Evolutionary conservation across 2,888 invertebrate species (phyloP).

Genomic region (Osmoderma eremita): DNA sequence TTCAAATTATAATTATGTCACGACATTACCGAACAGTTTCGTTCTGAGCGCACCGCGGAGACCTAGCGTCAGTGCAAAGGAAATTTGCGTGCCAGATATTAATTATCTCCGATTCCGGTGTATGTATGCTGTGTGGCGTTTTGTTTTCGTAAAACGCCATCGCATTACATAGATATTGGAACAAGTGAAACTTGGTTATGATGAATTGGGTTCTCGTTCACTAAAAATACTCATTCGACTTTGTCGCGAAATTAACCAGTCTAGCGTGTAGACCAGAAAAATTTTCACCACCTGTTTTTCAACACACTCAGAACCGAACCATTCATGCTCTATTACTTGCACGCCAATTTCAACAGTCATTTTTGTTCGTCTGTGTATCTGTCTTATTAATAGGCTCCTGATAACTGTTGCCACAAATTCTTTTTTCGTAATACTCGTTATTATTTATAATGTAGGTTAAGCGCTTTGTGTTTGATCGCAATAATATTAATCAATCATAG

Average conservation of each 20-base stretch:
- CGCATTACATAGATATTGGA: neutral
- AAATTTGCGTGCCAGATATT: constrained; percentile 17
- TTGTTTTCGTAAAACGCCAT: neutral
- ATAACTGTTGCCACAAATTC: constrained; percentile 27
- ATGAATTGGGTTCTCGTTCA: neutral
- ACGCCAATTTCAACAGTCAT: constrained; percentile 39
- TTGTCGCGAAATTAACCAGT: constrained; percentile 12
- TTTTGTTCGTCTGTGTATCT: constrained; percentile 38
- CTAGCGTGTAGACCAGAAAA: constrained; percentile 21
- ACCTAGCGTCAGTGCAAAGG: neutral
- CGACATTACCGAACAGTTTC: constrained; percentile 26
- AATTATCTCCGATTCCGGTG: constrained; percentile 11
- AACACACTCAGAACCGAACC: constrained; percentile 26
- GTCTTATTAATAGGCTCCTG: constrained; percentile 36
- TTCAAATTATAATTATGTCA: constrained; percentile 26
- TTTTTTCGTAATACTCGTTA: constrained; percentile 39
- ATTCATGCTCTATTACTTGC: constrained; percentile 42
- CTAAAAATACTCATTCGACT: neutral
- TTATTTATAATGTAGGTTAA: constrained; percentile 43
- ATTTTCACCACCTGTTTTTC: constrained; percentile 42
- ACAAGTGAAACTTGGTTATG: constrained; percentile 29
- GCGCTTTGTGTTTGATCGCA: constrained; percentile 37
- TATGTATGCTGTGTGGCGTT: constrained; percentile 2
- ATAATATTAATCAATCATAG: constrained; percentile 41
- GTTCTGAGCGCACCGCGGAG: neutral